phyloP scores from a whole-genome alignment of 2,888 invertebrate species.

The Epirrhoe alternata region DNA sequence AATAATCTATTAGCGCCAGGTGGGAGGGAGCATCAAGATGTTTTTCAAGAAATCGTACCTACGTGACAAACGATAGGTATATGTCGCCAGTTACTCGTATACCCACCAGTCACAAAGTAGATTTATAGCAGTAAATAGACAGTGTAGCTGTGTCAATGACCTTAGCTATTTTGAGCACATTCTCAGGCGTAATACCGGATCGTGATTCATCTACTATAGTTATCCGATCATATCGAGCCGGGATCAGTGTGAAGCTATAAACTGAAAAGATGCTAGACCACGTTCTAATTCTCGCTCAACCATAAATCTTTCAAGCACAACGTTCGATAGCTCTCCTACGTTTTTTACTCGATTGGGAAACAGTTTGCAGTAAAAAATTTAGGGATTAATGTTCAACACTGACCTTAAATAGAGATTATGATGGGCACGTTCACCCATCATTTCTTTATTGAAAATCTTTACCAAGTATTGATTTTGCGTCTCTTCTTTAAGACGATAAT shows the following conservation, averaged over 20 bases:
- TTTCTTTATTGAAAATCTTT: too few species aligned
- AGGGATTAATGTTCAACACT: too few species aligned
- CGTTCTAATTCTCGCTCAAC: not conserved
- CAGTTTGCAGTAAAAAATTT: too few species aligned
- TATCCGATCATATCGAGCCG: slow-evolving; percentile 27
- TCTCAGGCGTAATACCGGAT: slow-evolving; percentile 39
- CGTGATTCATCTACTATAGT: slow-evolving; percentile 40
- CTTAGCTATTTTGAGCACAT: slow-evolving; percentile 57
- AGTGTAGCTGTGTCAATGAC: slow-evolving; percentile 54
- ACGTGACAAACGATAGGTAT: slow-evolving; percentile 22
- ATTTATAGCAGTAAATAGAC: slow-evolving; percentile 53
- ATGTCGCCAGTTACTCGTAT: slow-evolving; percentile 19
- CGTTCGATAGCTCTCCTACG: too few species aligned
- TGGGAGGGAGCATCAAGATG: not conserved
- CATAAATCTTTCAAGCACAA: not conserved
- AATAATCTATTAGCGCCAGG: slow-evolving; percentile 10
- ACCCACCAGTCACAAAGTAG: slow-evolving; percentile 27
- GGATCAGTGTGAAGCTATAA: slow-evolving; percentile 3
- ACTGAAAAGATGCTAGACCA: not conserved
- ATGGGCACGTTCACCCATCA: too few species aligned
- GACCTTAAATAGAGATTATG: too few species aligned
- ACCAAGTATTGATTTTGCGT: too few species aligned
- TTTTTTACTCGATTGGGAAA: too few species aligned
- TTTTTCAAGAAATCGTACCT: slow-evolving; percentile 5
- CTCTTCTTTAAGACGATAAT: too few species aligned